Evolutionary conservation across 2,888 invertebrate genomes (phyloP), one percentile per base, ranked within the genome.

Genomic region (Trissolcus japonicus): DNA sequence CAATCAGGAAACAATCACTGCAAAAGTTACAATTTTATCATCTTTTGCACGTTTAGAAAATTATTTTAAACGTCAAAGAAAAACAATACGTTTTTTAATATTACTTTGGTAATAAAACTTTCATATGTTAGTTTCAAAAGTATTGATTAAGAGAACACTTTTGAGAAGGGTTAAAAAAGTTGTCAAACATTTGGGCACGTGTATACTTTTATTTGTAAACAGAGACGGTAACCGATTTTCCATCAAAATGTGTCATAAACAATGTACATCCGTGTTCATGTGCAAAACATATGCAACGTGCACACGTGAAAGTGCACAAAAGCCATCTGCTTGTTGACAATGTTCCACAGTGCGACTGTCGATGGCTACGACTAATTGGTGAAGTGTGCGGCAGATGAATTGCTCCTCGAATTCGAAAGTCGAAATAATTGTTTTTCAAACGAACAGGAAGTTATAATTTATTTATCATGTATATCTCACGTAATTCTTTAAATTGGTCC

Each of bases 351-450:
- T 17, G 55, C 35, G 53, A 61, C 73, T 57, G 65, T 53, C 66
- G 59, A 69, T 69, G 74, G 67, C 79, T 81, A 72, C 76, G 80
- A 80, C 80, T 83, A 82, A 83, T 83, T 83, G 83, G 82, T 73
- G 82, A 83, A 82, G 78, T 83, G 82, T 81, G 75, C 51, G 61
- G 71, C 74, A 54, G 67, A 78, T 80, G 69, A 67, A 65, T 65
- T 62, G 53, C 71, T 67, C 35, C 63, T 66, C 61, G 56, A 60
- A 63, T 76, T 57, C 61, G 76, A 73, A 76, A 67, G 55, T 67
- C 17, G 43, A 35, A 56, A 73, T 65, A 68, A 62, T 72, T 46
- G 54, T 54, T 40, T 60, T 63, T 56, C 14, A 41, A 48, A 61
- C 25, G 11, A 51, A 62, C 63, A 40, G 51, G 61, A 73, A 72